Base-by-base conservation (phyloP, 2,113 vertebrate genomes). In the Pseudorectes ferrugineus region DNA sequence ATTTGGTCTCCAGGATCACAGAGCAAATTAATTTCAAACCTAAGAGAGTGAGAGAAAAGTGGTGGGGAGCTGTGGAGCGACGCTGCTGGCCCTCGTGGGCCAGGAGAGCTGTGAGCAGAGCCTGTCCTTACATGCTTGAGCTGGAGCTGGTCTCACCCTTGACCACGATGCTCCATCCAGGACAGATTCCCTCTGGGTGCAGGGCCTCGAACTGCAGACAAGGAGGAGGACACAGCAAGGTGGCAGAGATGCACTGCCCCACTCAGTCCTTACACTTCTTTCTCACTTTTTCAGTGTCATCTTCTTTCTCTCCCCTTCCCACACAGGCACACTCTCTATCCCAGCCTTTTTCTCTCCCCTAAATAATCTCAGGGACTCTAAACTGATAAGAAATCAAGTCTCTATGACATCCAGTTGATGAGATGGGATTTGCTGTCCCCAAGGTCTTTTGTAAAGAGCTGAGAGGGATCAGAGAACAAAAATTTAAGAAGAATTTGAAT, bases 1-100 rank as follows among this genome's bases (percentile, higher is more conserved):
- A 98, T 98, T 85, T 96, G 97, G 79, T 98, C 98, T 40, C 98
- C 98, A 0, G 80, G 73, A 22, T 98, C 98, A 3, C 93, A 97
- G 58, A 98, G 70, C 89, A 98, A 97, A 96, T 98, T 98, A 63
- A 98, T 98, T 94, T 98, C 98, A 94, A 98, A 98, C 97, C 98
- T 98, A 36, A 63, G 28, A 61, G 5, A 35, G 79, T 0, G n/a
- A 94, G 48, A 90, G 63, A 65, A 54, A 58, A 58, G 54, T 5
- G 62, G 21, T 52, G 31, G 52, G 40, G 71, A 55, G 45, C 28
- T 1, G 1, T 6, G 49, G 9, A 62, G 67, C 0, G 1, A 16
- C 16, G 29, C 25, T 58, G 18, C 77, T 36, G 72, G 59, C 33
- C 71, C 19, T 17, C 0, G 2, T 0, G 11, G 70, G 55, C 33